Percentiles rank a stretch among this genome's conserved stretches.
These are phyloP conservation scores for Brachyistius frenatus DNA, from an alignment of 2,113 vertebrate species.

Conservation along the genomic window DNA sequence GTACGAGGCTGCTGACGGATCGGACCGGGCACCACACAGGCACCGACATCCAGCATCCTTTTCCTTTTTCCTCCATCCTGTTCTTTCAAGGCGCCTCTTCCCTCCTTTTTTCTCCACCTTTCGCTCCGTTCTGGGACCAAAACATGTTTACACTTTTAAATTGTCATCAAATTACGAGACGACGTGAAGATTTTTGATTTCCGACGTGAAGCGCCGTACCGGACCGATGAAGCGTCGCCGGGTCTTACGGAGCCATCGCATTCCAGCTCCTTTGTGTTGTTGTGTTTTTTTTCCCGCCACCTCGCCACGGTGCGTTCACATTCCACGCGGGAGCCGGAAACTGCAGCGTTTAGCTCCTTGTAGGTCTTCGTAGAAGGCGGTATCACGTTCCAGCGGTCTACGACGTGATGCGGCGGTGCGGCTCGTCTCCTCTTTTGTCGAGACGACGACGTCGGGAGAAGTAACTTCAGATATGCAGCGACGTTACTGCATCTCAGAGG, in stretches of 20 bases:
- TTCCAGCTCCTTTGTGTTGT: slow-evolving; percentile 57
- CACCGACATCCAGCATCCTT: slow-evolving; percentile 66
- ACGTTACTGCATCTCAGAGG: slow-evolving; percentile 37
- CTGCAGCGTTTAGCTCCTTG: slow-evolving; percentile 42
- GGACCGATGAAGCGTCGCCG: slow-evolving; percentile 17
- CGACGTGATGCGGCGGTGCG: background rate
- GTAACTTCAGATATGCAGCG: slow-evolving; percentile 34
- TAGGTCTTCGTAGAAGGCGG: slow-evolving; percentile 2
- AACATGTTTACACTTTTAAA: slow-evolving; percentile 65
- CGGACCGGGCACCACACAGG: slow-evolving; percentile 24
- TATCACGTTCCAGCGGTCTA: background rate
- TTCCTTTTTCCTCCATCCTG: slow-evolving; percentile 35
- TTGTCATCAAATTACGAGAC: slow-evolving; percentile 36
- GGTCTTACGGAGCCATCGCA: slow-evolving; percentile 50
- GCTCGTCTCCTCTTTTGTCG: slow-evolving; percentile 27
- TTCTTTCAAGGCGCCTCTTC: slow-evolving; percentile 66
- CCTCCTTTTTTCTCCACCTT: slow-evolving; percentile 50
- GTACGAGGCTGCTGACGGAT: slow-evolving; percentile 22
- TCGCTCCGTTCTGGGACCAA: slow-evolving; percentile 74
- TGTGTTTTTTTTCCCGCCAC: slow-evolving; percentile 12
- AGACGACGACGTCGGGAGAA: slow-evolving; percentile 2
- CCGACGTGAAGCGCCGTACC: slow-evolving; percentile 35
- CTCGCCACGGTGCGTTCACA: slow-evolving; percentile 63
- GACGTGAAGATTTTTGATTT: slow-evolving; percentile 47
- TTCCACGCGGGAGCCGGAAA: slow-evolving; percentile 59